Conservation (phyloP, 2,888 invertebrate species). For the Hymenopus coronatus region DNA sequence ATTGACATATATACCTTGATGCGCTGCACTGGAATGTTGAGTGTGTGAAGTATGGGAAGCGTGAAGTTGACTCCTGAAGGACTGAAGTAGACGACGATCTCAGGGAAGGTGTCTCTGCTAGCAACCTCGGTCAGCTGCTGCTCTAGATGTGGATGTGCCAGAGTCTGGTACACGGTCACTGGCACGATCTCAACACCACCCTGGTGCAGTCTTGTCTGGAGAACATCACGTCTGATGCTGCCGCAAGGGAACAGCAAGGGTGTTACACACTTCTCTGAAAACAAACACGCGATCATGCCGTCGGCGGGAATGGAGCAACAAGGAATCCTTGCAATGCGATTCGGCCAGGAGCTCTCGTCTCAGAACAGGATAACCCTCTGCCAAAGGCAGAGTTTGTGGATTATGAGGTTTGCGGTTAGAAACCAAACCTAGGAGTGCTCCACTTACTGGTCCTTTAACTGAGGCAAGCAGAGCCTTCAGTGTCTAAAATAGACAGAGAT, state of each 20-base stretch:
- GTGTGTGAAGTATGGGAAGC: conserved; percentile 47
- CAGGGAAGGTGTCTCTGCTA: conserved; percentile 45
- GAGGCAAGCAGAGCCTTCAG: no score
- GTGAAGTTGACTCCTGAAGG: conserved; percentile 56
- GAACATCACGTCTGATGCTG: conserved; percentile 53
- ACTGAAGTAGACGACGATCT: conserved; percentile 58
- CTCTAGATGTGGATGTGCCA: conserved; percentile 49
- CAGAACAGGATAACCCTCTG: no score
- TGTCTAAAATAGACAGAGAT: no score
- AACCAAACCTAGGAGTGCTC: no score
- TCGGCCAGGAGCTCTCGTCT: no score
- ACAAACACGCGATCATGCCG: no score
- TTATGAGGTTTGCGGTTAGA: no score
- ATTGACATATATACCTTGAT: conserved; percentile 24
- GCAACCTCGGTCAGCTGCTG: conserved; percentile 47
- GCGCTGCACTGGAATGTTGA: conserved; percentile 37
- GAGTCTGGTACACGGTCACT: conserved; percentile 55
- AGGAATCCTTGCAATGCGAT: no score
- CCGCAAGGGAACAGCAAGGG: conserved; percentile 58
- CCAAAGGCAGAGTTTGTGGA: no score
- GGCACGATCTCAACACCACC: conserved; percentile 49
- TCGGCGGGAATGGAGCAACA: no score
- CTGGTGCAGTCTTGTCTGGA: conserved; percentile 48
- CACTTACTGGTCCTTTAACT: no score
- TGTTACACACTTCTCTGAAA: conserved; percentile 40